These are phyloP conservation scores for Pachycephus smyrnensis DNA, from an alignment of 2,888 invertebrate genomes.

Conservation along the genomic window DNA sequence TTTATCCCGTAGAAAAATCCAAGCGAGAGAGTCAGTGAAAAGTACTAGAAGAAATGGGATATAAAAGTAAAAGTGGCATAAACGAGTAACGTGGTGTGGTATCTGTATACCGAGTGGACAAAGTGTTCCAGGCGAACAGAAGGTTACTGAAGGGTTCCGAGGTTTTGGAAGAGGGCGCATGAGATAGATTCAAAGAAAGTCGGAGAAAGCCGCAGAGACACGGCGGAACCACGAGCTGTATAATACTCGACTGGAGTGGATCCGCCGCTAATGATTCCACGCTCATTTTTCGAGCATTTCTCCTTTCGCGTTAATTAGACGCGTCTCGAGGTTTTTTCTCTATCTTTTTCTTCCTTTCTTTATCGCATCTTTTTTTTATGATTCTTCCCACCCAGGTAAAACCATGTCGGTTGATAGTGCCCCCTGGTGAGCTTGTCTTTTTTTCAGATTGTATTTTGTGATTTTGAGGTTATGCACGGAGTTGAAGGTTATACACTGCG, in stretches of 20 bases:
- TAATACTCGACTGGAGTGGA: neutral
- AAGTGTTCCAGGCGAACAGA: neutral
- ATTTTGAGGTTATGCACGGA: too few relatives aligned
- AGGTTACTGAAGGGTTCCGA: neutral
- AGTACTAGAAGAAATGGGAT: neutral
- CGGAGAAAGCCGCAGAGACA: neutral
- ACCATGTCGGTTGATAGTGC: neutral
- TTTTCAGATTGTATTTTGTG: too few relatives aligned
- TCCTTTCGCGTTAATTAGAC: slow-evolving; percentile 15
- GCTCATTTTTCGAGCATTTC: slow-evolving; percentile 15
- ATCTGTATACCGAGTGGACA: neutral
- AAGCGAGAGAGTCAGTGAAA: neutral
- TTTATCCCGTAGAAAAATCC: neutral
- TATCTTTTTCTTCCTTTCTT: neutral
- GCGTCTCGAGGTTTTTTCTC: neutral
- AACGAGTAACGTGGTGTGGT: neutral
- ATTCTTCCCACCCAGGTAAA: neutral
- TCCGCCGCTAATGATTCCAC: slow-evolving; percentile 17
- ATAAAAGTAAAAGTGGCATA: neutral
- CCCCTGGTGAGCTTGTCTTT: too few relatives aligned
- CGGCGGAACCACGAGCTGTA: neutral
- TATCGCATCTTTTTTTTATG: neutral
- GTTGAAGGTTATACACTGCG: too few relatives aligned
- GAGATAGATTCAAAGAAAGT: neutral
- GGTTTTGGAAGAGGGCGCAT: neutral